These are phyloP conservation scores for Etia nguti DNA, from an alignment of 2,113 vertebrate genomes.

Conservation along the genomic window DNA sequence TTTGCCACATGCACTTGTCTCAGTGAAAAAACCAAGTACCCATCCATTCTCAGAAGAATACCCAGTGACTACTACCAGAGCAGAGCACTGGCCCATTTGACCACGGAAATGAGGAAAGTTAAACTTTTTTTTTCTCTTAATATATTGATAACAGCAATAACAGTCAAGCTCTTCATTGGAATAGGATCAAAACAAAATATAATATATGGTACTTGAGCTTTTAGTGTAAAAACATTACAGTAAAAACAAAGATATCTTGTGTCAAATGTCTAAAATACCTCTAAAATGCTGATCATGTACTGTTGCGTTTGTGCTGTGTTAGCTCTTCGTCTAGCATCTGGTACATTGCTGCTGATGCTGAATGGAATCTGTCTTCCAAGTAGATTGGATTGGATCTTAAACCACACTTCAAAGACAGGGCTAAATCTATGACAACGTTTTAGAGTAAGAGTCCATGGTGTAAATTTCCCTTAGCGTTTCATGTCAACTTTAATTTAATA, in stretches of 20 bases:
- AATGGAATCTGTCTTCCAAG: not conserved
- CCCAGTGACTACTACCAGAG: conserved; percentile 63
- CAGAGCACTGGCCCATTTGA: conserved; percentile 54
- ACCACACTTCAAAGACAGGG: not conserved
- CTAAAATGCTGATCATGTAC: not conserved
- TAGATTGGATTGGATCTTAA: not conserved
- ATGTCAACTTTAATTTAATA: not conserved
- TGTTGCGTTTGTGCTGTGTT: not conserved
- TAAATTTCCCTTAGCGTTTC: not conserved
- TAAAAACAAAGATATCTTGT: not conserved
- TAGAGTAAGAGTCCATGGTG: not conserved
- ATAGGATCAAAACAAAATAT: not conserved
- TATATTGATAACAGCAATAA: not conserved
- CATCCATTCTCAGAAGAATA: too few species aligned
- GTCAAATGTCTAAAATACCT: not conserved
- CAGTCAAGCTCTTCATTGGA: not conserved
- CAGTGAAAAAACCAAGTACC: conserved; percentile 49
- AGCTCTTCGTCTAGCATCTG: not conserved
- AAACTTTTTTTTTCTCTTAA: not conserved
- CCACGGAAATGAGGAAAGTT: not conserved
- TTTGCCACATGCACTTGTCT: conserved; percentile 67
- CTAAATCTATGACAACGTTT: not conserved
- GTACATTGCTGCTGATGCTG: not conserved
- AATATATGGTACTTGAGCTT: not conserved
- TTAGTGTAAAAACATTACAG: not conserved